phyloP scores from a whole-genome alignment of 2,113 vertebrate species.

The Lipotes vexillifer region DNA sequence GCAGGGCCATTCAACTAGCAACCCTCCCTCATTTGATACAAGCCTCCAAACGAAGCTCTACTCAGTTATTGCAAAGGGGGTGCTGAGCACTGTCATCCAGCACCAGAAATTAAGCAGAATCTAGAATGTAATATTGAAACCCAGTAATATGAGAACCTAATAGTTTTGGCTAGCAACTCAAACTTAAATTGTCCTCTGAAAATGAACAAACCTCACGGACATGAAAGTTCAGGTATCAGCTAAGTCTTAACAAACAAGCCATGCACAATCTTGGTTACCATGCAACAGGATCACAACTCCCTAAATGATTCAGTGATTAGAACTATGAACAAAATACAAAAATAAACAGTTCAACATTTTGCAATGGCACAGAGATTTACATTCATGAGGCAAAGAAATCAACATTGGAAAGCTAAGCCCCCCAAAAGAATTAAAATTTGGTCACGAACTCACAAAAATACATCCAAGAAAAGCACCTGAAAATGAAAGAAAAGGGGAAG shows the following conservation, averaged over 20 bases:
- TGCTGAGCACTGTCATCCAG: background rate
- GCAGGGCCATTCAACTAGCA: background rate
- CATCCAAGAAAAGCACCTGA: background rate
- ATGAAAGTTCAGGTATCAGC: background rate
- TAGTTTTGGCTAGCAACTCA: background rate
- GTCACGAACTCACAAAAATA: background rate
- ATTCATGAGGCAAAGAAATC: background rate
- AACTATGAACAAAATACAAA: background rate
- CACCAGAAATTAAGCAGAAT: background rate
- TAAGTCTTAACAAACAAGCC: background rate
- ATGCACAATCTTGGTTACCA: background rate
- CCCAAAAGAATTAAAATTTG: background rate
- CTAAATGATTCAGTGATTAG: background rate
- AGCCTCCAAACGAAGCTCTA: background rate
- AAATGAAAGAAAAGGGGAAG: background rate
- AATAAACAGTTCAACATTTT: background rate
- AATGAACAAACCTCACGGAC: background rate
- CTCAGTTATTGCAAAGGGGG: background rate
- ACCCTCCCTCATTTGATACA: background rate
- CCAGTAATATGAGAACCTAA: background rate
- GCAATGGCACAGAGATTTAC: background rate
- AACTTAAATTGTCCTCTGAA: slow-evolving; percentile 11
- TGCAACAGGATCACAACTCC: background rate
- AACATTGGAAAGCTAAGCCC: background rate
- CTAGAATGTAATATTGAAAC: slow-evolving; percentile 13